Base-by-base conservation (phyloP, 2,888 invertebrate genomes). In the Chrysodeixis includens region DNA sequence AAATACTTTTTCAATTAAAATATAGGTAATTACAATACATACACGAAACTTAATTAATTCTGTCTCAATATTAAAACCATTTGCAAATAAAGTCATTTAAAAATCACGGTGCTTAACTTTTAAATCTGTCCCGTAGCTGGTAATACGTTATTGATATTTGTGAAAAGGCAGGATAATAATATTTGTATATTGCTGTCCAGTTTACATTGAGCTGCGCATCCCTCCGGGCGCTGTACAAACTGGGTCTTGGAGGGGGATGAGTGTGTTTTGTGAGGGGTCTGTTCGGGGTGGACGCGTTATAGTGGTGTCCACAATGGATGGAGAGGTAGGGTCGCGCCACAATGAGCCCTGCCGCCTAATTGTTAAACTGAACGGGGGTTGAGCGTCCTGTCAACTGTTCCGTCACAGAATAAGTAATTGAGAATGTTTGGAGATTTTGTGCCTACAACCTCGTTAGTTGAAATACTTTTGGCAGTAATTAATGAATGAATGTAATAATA, bases 71-170 rank as follows among this genome's bases (percentile, higher is more conserved):
- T 83, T 83, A 79, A 84, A 86, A 87, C 87, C 57, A 85, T 83
- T 79, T 80, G 74, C 77, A 83, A 87, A 90, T 86, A 82, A 86
- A 87, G 82, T 83, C 83, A 87, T 68, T 65, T 69, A 77, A 82
- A 89, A 89, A 88, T 86, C 81, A 83, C 83, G 79, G 85, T 89
- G 89, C 90, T 93, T 93, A 92, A 93, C 92, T 93, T 93, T 93
- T 90, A 93, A 94, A 94, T 94, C 92, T 90, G 88, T 88, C 89
- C 88, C 86, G 89, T 89, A 89, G 92, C 91, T 87, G 87, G 92
- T 94, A 94, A 93, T 93, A 93, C 92, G 91, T 93, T 94, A 94
- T 94, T 95, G 94, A 94, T 95, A 94, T 94, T 94, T 93, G 92
- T 93, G 91, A 93, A 92, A 93, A 89, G 91, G 88, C 90, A 88